Percentiles rank a stretch among this genome's conserved stretches.
Conservation (phyloP, 2,113 vertebrate species). For the Hylia prasina region DNA sequence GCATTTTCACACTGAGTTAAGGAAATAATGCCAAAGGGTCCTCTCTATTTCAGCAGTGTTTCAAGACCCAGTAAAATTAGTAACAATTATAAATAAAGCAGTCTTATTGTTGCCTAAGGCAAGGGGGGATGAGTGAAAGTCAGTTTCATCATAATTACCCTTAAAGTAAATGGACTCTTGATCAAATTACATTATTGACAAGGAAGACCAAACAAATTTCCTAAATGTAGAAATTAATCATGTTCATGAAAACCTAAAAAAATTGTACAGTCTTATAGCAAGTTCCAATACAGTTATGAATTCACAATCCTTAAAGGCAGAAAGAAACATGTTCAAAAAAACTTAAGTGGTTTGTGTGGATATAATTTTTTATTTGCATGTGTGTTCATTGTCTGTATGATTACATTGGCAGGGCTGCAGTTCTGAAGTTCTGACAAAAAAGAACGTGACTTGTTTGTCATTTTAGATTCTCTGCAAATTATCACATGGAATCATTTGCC, state of each 20-base stretch:
- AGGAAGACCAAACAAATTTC: neutral
- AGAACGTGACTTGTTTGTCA: neutral
- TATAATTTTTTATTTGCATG: neutral
- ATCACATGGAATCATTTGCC: neutral
- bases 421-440: neutral
- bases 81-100: slow-evolving; percentile 5
- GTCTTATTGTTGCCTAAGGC: neutral
- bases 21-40: slow-evolving; percentile 31
- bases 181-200: neutral
- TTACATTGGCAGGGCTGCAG: neutral
- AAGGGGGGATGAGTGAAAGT: neutral
- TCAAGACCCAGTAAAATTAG: slow-evolving; percentile 38
- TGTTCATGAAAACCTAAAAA: neutral
- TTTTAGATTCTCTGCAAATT: neutral
- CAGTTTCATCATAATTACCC: neutral
- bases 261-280: neutral
- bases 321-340: neutral
- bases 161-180: neutral
- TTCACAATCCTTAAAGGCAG: neutral
- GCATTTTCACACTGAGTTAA: neutral
- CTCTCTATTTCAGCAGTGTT: slow-evolving; percentile 17
- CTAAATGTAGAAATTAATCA: neutral
- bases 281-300: neutral
- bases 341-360: neutral
- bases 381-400: neutral